phyloP scores from a whole-genome alignment of 1,140 invertebrate genomes.

The Euura lappo region DNA sequence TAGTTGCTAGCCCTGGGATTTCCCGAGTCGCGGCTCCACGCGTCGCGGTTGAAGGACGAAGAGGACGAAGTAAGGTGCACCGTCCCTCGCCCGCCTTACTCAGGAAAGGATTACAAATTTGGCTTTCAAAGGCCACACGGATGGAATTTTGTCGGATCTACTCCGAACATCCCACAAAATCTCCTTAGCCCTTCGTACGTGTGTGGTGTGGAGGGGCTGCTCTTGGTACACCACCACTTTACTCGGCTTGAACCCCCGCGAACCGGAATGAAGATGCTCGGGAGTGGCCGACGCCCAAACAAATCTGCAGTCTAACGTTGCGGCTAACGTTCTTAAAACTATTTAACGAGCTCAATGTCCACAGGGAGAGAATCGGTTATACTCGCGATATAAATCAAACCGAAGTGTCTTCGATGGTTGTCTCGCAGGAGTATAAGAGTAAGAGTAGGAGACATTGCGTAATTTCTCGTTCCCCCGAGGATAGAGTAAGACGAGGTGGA shows the following conservation, averaged over 20 bases:
- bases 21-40: neutral
- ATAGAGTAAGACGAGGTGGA: no score
- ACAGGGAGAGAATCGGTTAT: neutral
- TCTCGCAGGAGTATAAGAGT: no score
- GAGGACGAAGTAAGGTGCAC: neutral
- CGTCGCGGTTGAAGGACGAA: neutral
- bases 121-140: constrained; percentile 8
- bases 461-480: no score
- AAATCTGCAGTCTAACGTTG: neutral
- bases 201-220: neutral
- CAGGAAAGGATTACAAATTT: constrained; percentile 16
- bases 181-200: constrained; percentile 11
- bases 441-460: no score
- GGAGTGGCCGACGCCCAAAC: neutral
- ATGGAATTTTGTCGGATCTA: constrained; percentile 14
- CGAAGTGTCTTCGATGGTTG: no score
- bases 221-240: no score
- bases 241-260: neutral
- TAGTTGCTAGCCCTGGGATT: neutral
- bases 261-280: no score
- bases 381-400: no score
- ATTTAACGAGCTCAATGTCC: neutral
- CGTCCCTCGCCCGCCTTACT: neutral
- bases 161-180: constrained; percentile 8
- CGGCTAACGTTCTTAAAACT: neutral